Percentiles rank a stretch among this genome's conserved stretches.
These are phyloP conservation scores for Drosophila eugracilis DNA, from an alignment of 1,140 invertebrate species.

Conservation along the genomic window DNA sequence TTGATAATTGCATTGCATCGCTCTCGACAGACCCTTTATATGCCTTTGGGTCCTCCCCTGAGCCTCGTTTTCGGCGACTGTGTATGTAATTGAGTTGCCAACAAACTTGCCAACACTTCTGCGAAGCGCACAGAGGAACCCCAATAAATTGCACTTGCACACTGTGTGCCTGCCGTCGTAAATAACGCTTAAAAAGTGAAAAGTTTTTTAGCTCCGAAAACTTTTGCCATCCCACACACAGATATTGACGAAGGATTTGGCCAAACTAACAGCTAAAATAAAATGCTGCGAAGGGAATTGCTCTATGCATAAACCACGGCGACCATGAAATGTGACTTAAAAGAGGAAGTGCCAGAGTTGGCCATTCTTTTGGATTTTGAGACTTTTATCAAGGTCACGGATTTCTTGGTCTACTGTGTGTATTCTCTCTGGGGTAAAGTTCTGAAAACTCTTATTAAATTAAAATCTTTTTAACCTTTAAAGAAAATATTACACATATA, in stretches of 20 bases:
- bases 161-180: slow-evolving; percentile 16
- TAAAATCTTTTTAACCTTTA: too few relatives aligned
- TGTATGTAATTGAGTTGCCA: slow-evolving; percentile 72
- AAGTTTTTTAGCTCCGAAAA: slow-evolving; percentile 43
- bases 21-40: neutral
- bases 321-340: slow-evolving; percentile 35
- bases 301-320: slow-evolving; percentile 24
- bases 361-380: neutral
- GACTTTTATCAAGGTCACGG: neutral
- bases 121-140: slow-evolving; percentile 4
- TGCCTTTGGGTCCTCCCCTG: slow-evolving; percentile 19
- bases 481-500: too few relatives aligned
- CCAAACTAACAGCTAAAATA: slow-evolving; percentile 14
- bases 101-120: slow-evolving; percentile 63
- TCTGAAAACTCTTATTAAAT: too few relatives aligned
- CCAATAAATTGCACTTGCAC: slow-evolving; percentile 61
- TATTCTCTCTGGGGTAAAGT: too few relatives aligned
- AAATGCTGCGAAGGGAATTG: slow-evolving; percentile 13
- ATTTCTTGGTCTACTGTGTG: neutral
- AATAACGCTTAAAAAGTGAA: slow-evolving; percentile 54
- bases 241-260: slow-evolving; percentile 40
- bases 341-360: slow-evolving; percentile 1
- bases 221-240: slow-evolving; percentile 38
- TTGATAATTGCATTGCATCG: slow-evolving; percentile 60
- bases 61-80: slow-evolving; percentile 35